phyloP scores from a whole-genome alignment of 2,888 invertebrate genomes.

The Dryobotodes eremita region DNA sequence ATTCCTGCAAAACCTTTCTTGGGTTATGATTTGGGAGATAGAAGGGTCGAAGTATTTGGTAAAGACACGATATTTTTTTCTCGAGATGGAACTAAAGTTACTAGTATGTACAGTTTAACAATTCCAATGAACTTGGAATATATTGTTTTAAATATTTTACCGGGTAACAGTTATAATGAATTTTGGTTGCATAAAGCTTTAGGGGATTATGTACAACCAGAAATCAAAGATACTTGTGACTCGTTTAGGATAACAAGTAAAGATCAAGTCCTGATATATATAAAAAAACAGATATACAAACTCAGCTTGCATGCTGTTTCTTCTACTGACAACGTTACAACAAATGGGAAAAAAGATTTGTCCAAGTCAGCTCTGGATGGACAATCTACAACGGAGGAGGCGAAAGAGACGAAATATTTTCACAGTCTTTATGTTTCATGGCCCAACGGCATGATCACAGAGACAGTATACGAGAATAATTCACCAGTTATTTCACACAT shows the following conservation, averaged over 20 bases:
- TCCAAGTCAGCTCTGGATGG: constrained; percentile 49
- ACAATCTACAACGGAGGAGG: constrained; percentile 67
- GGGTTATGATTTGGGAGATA: constrained; percentile 84
- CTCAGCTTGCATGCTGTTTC: constrained; percentile 60
- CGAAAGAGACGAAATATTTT: constrained; percentile 74
- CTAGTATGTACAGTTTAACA: constrained; percentile 78
- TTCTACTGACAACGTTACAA: constrained; percentile 51
- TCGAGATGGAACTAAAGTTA: constrained; percentile 82
- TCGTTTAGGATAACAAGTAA: constrained; percentile 83
- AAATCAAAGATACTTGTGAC: constrained; percentile 76
- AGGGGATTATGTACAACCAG: constrained; percentile 72
- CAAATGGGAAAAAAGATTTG: constrained; percentile 64
- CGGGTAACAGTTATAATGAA: constrained; percentile 81
- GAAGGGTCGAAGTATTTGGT: constrained; percentile 86
- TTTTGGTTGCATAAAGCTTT: constrained; percentile 85
- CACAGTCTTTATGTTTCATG: constrained; percentile 83
- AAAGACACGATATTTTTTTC: constrained; percentile 84
- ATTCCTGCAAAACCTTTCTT: constrained; percentile 77
- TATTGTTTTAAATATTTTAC: constrained; percentile 78
- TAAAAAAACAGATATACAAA: constrained; percentile 79
- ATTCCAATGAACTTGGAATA: constrained; percentile 85
- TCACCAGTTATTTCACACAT: constrained; percentile 81
- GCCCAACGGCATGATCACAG: constrained; percentile 86
- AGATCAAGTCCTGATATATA: constrained; percentile 81
- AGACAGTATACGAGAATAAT: constrained; percentile 82